These are phyloP conservation scores for Tridacna gigas DNA, from an alignment of 2,888 invertebrate genomes.

Conservation along the genomic window DNA sequence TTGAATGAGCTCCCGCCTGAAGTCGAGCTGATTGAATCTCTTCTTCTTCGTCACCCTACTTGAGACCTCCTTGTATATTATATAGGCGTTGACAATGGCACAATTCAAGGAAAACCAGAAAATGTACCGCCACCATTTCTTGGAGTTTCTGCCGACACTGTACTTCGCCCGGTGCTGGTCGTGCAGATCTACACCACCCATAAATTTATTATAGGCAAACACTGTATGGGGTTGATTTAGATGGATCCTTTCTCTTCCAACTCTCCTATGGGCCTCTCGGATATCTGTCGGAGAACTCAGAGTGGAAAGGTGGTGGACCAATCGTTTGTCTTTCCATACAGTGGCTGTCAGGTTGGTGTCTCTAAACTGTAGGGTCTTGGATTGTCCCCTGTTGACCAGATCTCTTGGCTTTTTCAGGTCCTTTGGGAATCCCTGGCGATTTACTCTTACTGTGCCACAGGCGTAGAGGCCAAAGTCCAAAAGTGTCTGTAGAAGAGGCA, in stretches of 20 bases:
- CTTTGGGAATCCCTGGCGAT: constrained; percentile 30
- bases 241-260: constrained; percentile 7
- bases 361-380: constrained; percentile 29
- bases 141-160: constrained; percentile 31
- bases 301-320: constrained; percentile 20
- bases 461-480: no score
- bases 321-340: no score
- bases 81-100: constrained; percentile 43
- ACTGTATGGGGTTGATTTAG: constrained; percentile 22
- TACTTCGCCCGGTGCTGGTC: constrained; percentile 34
- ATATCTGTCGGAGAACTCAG: constrained; percentile 18
- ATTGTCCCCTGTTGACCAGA: constrained; percentile 25
- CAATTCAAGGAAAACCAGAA: constrained; percentile 36
- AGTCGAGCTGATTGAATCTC: constrained; percentile 29
- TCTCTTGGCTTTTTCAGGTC: no score
- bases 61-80: constrained; percentile 24
- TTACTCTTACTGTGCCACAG: constrained; percentile 36
- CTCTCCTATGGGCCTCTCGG: constrained; percentile 3
- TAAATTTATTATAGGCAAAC: constrained; percentile 35
- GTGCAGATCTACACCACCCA: constrained; percentile 50
- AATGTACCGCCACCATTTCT: constrained; percentile 40
- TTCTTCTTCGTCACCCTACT: constrained; percentile 13
- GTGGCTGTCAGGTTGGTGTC: constrained; percentile 19
- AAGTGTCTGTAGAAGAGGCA: constrained; percentile 26
- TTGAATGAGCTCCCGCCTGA: constrained; percentile 10